A percentile compares a stretch with the other conserved stretches of the same genome.
These are phyloP conservation scores for Psix sp. DNA, from an alignment of 1,140 invertebrate species.

Conservation along the genomic window DNA sequence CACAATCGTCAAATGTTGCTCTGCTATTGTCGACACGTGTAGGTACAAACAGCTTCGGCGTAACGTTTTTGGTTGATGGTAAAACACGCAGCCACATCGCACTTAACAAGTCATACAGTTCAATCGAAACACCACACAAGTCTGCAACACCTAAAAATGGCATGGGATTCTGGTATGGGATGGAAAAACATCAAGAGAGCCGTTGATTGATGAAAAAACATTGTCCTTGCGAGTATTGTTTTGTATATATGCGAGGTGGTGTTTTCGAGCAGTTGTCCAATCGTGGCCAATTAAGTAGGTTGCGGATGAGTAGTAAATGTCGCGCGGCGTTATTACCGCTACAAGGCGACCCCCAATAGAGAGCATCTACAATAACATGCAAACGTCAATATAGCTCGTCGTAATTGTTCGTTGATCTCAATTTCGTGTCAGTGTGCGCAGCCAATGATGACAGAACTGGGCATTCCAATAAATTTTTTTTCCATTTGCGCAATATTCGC, in stretches of 20 bases:
- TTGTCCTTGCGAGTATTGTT: constrained; percentile 35
- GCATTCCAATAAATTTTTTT: constrained; percentile 15
- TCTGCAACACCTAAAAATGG: too few relatives aligned
- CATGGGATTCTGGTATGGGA: too few relatives aligned
- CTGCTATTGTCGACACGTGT: constrained; percentile 39
- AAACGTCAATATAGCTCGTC: constrained; percentile 43
- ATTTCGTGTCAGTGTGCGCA: constrained; percentile 55
- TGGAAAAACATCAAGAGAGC: too few relatives aligned
- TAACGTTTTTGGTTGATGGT: constrained; percentile 60
- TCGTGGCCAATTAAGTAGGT: constrained; percentile 63
- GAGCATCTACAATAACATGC: constrained; percentile 29
- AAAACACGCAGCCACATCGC: too few relatives aligned
- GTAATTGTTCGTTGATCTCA: constrained; percentile 70
- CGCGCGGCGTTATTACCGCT: constrained; percentile 59
- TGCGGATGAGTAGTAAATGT: constrained; percentile 55
- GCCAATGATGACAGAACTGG: constrained; percentile 25
- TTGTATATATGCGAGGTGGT: constrained; percentile 48
- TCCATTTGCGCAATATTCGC: constrained; percentile 13
- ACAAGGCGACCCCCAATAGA: constrained; percentile 51
- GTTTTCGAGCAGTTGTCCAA: constrained; percentile 55
- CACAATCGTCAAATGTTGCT: constrained; percentile 58
- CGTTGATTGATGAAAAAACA: constrained; percentile 12
- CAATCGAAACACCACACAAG: too few relatives aligned
- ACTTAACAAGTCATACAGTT: too few relatives aligned
- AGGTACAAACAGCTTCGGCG: constrained; percentile 53